A percentile compares a stretch with the other conserved stretches of the same genome.
phyloP scores from a whole-genome alignment of 2,888 invertebrate genomes.

The Agrotis exclamationis region DNA sequence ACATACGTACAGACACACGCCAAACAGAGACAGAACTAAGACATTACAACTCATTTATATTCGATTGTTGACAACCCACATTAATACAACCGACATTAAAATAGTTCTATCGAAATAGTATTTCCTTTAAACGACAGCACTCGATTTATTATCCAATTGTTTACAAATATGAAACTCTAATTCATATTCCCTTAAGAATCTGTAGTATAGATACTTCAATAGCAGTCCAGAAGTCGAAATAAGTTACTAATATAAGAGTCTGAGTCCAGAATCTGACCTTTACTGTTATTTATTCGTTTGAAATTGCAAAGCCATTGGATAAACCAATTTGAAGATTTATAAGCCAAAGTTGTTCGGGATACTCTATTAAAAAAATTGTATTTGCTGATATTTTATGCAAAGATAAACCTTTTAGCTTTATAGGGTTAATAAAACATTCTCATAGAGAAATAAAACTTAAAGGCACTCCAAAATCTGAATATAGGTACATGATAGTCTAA shows the following conservation, averaged over 20 bases:
- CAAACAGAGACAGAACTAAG: constrained; percentile 45
- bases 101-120: constrained; percentile 43
- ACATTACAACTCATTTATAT: constrained; percentile 58
- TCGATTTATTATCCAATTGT: constrained; percentile 50
- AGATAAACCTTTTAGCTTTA: constrained; percentile 7
- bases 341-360: constrained; percentile 7
- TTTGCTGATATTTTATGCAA: background rate
- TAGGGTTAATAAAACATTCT: background rate
- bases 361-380: constrained; percentile 8
- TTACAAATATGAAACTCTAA: constrained; percentile 38
- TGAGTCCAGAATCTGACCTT: constrained; percentile 14
- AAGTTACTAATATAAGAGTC: constrained; percentile 24
- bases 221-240: constrained; percentile 31
- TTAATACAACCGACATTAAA: constrained; percentile 43
- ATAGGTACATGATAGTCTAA: background rate
- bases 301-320: constrained; percentile 34
- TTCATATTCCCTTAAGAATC: constrained; percentile 21
- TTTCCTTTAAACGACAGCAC: constrained; percentile 40
- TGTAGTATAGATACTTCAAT: constrained; percentile 24
- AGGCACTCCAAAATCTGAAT: background rate
- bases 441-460: no score
- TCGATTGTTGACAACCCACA: constrained; percentile 62
- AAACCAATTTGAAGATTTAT: constrained; percentile 41
- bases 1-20: constrained; percentile 61
- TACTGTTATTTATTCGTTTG: constrained; percentile 39